Base-by-base conservation (phyloP, 2,888 invertebrate species). In the Phanerotoma sp. region DNA sequence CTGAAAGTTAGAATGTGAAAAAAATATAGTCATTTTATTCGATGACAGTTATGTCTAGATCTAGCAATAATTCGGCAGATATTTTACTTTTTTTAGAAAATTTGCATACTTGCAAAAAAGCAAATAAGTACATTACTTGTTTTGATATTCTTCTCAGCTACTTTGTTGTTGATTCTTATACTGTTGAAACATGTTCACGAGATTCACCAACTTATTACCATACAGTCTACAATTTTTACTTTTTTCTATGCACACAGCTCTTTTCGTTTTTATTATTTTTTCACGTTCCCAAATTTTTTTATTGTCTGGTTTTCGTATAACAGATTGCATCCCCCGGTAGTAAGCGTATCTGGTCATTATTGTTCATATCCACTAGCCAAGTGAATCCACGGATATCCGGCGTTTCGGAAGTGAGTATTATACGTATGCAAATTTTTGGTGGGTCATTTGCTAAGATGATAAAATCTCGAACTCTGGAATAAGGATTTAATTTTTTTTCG, bases 401-500 rank as follows among this genome's bases (percentile, higher is more conserved):
- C 16, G 18, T 18, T 16, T 38, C 18, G 38, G 38, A 38, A 16
- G 38, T 18, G 20, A 38, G 16, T 38, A 18, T 13, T 38, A 50
- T 41, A 38, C 40, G 16, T 38, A 38, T 38, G 38, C 38, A 38
- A 38, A 38, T 38, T 38, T 38, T 38, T 38, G 16, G 20, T 38
- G 38, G 38, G 38, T 38, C 38, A 38, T 38, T 38, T 38, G 38
- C 38, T 38, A 38, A 38, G 38, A 38, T 38, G 38, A 38, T 38
- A 38, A 38, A 38, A 38, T 38, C 38, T 38, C n/a, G 18, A 20
- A n/a, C n/a, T n/a, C n/a, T 20, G 18, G 38, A 38, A 38, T 38
- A 38, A 18, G 18, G 38, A 38, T 38, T 38, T 38, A 18, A 38
- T 18, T 38, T 38, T 16, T n/a, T n/a, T n/a, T n/a, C n/a, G n/a